These are phyloP conservation scores for Crotalus helleri DNA, from an alignment of 2,113 vertebrate genomes.

Conservation along the genomic window DNA sequence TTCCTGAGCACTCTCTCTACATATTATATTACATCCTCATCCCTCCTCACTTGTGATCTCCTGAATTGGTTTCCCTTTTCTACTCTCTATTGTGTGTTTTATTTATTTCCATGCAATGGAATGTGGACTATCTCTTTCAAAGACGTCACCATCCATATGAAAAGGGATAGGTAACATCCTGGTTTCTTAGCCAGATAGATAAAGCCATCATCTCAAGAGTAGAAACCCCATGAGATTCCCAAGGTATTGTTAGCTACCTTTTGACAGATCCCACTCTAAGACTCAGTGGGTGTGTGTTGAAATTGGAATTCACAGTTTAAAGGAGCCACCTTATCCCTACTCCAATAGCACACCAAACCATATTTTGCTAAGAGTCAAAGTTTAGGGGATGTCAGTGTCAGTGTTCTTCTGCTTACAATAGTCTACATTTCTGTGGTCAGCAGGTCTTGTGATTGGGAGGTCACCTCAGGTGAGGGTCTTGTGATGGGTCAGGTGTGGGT, in stretches of 20 bases:
- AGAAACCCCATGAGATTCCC: not conserved
- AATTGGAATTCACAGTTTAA: not conserved
- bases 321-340: not conserved
- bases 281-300: not conserved
- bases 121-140: not conserved
- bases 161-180: not conserved
- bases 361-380: not conserved
- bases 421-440: too few species aligned
- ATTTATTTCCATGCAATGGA: not conserved
- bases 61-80: not conserved
- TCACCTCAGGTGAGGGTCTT: too few species aligned
- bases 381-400: too few species aligned
- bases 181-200: not conserved
- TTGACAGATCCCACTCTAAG: not conserved
- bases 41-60: not conserved
- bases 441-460: too few species aligned
- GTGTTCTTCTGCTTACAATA: too few species aligned
- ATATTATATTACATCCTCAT: not conserved
- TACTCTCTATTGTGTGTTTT: not conserved
- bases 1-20: not conserved
- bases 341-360: not conserved
- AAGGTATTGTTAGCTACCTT: not conserved
- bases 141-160: not conserved
- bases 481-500: too few species aligned
- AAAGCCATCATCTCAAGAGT: not conserved